Conservation (phyloP, 2,888 invertebrate genomes). For the Drosophila algonquin region DNA sequence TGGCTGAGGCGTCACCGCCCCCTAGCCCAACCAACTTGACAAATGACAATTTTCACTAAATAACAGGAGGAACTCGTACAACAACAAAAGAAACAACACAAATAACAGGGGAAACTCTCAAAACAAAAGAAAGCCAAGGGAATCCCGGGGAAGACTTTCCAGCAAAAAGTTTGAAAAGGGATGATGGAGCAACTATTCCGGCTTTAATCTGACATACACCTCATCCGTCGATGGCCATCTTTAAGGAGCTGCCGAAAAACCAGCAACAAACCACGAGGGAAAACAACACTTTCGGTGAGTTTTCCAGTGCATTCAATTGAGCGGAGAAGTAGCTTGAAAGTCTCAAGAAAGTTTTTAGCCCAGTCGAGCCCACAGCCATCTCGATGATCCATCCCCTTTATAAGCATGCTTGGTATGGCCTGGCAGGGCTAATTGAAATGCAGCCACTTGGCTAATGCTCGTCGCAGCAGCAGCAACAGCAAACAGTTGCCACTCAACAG, state of each 20-base stretch:
- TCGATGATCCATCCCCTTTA: constrained; percentile 2
- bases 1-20: constrained; percentile 4
- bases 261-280: constrained; percentile 7
- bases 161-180: not conserved
- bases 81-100: constrained; percentile 20
- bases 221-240: not conserved
- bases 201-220: not conserved
- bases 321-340: constrained; percentile 34
- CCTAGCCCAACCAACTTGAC: constrained; percentile 41
- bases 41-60: constrained; percentile 59
- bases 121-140: constrained; percentile 30
- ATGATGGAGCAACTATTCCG: constrained; percentile 16
- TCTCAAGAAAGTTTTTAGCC: constrained; percentile 28
- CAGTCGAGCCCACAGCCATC: not conserved
- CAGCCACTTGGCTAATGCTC: constrained; percentile 52
- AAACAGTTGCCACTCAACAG: too few species aligned
- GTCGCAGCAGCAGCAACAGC: not conserved
- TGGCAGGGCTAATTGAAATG: constrained; percentile 66
- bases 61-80: constrained; percentile 27
- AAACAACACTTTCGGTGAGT: constrained; percentile 22
- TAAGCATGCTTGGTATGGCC: constrained; percentile 34
- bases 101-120: constrained; percentile 35
- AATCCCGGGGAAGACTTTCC: constrained; percentile 14
- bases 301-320: constrained; percentile 30
- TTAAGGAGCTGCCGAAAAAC: not conserved